phyloP scores from a whole-genome alignment of 2,888 invertebrate species.

The Zeuzera pyrina region DNA sequence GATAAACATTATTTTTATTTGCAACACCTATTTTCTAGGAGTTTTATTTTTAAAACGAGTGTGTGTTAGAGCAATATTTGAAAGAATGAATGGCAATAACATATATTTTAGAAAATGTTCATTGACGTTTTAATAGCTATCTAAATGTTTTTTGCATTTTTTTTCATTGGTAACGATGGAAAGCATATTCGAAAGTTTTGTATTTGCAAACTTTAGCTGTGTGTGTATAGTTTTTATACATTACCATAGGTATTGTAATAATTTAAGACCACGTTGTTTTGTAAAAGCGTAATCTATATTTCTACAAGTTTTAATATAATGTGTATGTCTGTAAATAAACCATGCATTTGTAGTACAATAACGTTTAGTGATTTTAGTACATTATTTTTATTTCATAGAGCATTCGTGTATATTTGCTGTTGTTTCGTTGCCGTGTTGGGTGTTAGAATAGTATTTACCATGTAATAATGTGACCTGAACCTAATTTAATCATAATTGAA shows the following conservation, averaged over 20 bases:
- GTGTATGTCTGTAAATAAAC: conserved; percentile 18
- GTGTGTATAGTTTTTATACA: neutral
- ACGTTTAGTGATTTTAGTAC: conserved; percentile 15
- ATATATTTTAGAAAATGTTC: neutral
- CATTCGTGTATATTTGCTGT: conserved; percentile 49
- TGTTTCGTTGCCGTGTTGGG: conserved; percentile 59
- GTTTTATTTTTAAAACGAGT: too few species aligned
- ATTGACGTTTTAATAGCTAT: too few species aligned
- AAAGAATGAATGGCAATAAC: too few species aligned
- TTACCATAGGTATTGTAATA: neutral
- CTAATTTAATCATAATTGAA: conserved; percentile 23
- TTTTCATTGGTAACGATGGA: too few species aligned
- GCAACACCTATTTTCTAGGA: neutral
- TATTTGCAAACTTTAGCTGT: too few species aligned
- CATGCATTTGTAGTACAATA: conserved; percentile 16
- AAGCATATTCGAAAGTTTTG: too few species aligned
- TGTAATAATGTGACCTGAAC: conserved; percentile 40
- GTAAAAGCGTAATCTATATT: neutral
- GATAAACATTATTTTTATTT: neutral
- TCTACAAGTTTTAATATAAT: conserved; percentile 1
- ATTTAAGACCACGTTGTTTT: neutral
- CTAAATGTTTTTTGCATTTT: neutral
- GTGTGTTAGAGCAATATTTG: too few species aligned
- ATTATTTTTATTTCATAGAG: conserved; percentile 23
- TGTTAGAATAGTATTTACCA: conserved; percentile 32